Evolutionary conservation across 2,113 vertebrate genomes (phyloP), one percentile per base, ranked within the genome.

Genomic region (Gavia stellata): DNA sequence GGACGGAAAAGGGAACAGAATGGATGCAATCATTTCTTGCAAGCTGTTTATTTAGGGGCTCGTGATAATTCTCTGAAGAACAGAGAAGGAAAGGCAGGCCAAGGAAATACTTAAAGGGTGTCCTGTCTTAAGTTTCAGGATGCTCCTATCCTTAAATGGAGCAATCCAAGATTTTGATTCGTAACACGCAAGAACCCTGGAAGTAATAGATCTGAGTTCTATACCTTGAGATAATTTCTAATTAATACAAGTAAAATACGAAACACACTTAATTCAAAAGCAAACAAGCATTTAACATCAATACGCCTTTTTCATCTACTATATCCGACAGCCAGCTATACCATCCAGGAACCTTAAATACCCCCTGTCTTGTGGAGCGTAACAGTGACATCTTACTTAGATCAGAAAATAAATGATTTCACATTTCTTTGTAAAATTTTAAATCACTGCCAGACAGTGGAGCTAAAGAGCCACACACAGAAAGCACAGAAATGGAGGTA

Each of bases 361-460:
- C 3, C 20, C 26, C 19, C n/a, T 52, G 40, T 53, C 65, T 61
- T 65, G 45, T 85, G 83, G 40, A 65, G 42, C 49, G 12, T 56
- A 80, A 53, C 74, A 59, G n/a, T 66, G 81, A 88, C 67, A 92
- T 90, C 75, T 93, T 94, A 58, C 73, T 94, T 71, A 89, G 56
- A 67, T 74, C 45, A 87, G 63, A 78, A 88, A 94, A 94, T 4
- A 95, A 85, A 78, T 77, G 0, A 66, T 81, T 92, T 65, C 66
- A 45, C 38, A 36, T 63, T 68, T 66, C 63, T 77, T 47, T 56
- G 49, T 73, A 81, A 53, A 67, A 73, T 79, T 96, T 96, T 87
- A 88, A 96, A 56, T 97, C 86, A 93, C 93, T 78, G 58, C 98
- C 98, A 97, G 97, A 85, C 81, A 97, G 98, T 98, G 98, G 98